A percentile compares a stretch with the other conserved stretches of the same genome.
phyloP scores from a whole-genome alignment of 1,140 invertebrate species.

The Coptotermes formosanus region DNA sequence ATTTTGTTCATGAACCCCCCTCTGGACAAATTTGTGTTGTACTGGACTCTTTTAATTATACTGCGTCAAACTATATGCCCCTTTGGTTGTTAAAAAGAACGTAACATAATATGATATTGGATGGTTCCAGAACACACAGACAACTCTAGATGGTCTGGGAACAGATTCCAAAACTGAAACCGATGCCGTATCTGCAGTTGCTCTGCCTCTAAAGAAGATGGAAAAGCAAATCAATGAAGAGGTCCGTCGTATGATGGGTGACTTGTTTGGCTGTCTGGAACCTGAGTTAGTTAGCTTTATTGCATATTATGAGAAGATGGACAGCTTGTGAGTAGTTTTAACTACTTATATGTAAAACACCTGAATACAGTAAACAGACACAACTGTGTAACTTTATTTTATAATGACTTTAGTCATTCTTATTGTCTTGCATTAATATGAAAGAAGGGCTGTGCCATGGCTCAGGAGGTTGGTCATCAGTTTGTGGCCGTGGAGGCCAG shows the following conservation, averaged over 20 bases:
- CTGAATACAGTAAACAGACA: no score
- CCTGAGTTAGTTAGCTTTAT: constrained; percentile 83
- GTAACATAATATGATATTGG: not conserved
- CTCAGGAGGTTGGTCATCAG: no score
- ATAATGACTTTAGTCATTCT: no score
- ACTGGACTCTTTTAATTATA: no score
- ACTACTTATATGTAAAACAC: no score
- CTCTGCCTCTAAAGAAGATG: constrained; percentile 57
- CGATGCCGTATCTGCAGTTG: constrained; percentile 21
- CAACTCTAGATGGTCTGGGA: constrained; percentile 49
- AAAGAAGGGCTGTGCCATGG: no score
- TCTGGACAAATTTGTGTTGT: no score
- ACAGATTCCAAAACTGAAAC: constrained; percentile 24
- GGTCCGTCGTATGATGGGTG: constrained; percentile 80
- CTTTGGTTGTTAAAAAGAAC: not conserved
- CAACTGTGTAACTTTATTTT: no score
- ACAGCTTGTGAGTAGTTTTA: constrained; percentile 72
- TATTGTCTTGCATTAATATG: no score
- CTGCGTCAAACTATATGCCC: no score
- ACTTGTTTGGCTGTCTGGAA: constrained; percentile 84
- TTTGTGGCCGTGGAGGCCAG: no score
- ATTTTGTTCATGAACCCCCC: no score
- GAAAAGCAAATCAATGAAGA: constrained; percentile 74
- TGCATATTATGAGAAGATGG: constrained; percentile 78
- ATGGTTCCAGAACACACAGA: constrained; percentile 53